These are phyloP conservation scores for Stegophylla sp. DNA, from an alignment of 2,888 invertebrate species.

Conservation along the genomic window DNA sequence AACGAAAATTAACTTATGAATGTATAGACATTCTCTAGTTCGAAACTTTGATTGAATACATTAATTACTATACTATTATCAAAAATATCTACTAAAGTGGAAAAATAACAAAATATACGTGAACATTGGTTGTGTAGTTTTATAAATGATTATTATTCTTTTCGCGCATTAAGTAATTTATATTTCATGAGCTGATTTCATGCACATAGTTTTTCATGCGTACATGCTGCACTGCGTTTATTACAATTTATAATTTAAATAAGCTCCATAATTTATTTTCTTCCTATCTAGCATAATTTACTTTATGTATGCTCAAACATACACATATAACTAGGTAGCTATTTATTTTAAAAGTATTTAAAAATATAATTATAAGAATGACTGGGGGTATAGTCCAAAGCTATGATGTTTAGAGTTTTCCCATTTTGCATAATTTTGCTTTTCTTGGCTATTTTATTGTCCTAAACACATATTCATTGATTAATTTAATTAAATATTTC, in stretches of 20 bases:
- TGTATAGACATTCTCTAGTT: no score
- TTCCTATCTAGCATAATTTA: background rate
- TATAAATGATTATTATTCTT: background rate
- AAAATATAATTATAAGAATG: no score
- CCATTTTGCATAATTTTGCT: no score
- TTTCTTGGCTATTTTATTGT: background rate
- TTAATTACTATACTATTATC: no score
- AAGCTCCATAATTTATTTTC: background rate
- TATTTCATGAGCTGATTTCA: background rate
- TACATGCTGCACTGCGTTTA: background rate
- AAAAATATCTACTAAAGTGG: no score
- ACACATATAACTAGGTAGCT: no score
- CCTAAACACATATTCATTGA: constrained; percentile 19
- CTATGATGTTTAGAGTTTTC: no score
- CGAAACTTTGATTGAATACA: no score
- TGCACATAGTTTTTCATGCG: background rate
- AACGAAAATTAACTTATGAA: no score
- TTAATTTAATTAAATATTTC: constrained; percentile 31
- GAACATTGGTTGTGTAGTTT: background rate
- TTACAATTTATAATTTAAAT: background rate
- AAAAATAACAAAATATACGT: background rate
- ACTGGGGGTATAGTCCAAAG: no score
- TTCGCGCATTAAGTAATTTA: background rate
- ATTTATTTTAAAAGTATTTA: no score
- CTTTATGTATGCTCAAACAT: no score